phyloP scores from a whole-genome alignment of 2,113 vertebrate genomes.

The Thalassoma bifasciatum region DNA sequence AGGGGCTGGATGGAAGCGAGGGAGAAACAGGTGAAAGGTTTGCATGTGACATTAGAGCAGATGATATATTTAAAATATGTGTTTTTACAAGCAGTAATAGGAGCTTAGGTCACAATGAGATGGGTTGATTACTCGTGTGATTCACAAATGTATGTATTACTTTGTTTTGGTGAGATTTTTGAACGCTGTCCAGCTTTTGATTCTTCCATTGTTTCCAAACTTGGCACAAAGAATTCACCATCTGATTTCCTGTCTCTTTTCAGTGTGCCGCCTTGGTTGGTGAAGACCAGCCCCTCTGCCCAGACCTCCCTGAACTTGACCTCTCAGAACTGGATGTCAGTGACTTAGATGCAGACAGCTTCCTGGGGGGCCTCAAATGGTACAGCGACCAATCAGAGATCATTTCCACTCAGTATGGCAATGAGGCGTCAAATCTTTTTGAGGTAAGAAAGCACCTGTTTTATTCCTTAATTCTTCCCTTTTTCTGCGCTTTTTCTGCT shows the following conservation, averaged over 20 bases:
- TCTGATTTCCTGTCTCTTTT: constrained; percentile 4
- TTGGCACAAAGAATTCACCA: constrained; percentile 1
- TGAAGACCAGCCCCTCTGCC: constrained; percentile 99
- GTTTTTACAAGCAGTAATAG: not conserved
- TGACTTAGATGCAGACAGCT: constrained; percentile 96
- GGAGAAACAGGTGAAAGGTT: not conserved
- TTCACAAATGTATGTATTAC: not conserved
- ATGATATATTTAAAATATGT: not conserved
- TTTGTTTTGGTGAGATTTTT: not conserved
- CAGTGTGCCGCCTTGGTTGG: constrained; percentile 99
- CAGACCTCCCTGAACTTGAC: constrained; percentile 98
- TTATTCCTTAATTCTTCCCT: not conserved
- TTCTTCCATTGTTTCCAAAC: constrained; percentile 13
- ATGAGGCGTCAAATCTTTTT: constrained; percentile 94
- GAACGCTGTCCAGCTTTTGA: constrained; percentile 12
- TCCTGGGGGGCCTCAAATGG: constrained; percentile 98
- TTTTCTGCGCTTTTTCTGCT: not conserved
- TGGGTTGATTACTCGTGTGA: no score
- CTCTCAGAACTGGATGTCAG: constrained; percentile 99
- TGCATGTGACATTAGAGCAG: not conserved
- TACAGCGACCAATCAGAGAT: constrained; percentile 99
- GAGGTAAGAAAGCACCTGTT: constrained; percentile 87
- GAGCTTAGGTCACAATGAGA: no score
- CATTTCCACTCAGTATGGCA: constrained; percentile 97
- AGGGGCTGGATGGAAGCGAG: not conserved